Conservation (phyloP, 2,888 invertebrate genomes). For the Aplocera efformata region DNA sequence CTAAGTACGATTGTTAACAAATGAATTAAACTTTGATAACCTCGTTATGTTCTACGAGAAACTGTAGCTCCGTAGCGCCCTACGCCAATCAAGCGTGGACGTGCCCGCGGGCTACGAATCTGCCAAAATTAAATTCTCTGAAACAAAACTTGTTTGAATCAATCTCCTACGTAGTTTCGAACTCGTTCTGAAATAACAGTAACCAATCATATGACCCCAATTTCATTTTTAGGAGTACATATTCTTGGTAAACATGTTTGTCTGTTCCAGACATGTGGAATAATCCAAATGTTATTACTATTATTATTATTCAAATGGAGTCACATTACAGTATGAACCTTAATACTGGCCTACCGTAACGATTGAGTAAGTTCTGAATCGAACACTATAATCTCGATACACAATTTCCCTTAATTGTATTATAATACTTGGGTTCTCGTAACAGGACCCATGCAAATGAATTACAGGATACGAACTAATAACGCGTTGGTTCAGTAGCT, state of each 20-base stretch:
- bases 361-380: constrained; percentile 4
- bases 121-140: constrained; percentile 54
- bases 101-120: constrained; percentile 25
- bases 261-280: constrained; percentile 24
- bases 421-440: constrained; percentile 21
- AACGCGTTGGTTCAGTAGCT: constrained; percentile 15
- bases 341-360: no score
- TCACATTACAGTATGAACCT: neutral
- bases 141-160: constrained; percentile 43
- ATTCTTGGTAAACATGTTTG: constrained; percentile 61
- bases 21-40: no score
- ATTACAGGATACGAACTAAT: constrained; percentile 43
- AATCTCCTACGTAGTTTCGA: constrained; percentile 8
- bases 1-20: no score
- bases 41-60: neutral
- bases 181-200: constrained; percentile 47
- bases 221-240: constrained; percentile 22
- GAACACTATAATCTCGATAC: constrained; percentile 9
- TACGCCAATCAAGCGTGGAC: constrained; percentile 34
- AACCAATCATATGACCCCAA: constrained; percentile 45
- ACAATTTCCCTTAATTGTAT: constrained; percentile 2
- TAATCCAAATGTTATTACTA: neutral
- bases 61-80: constrained; percentile 30
- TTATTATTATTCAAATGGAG: neutral
- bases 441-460: constrained; percentile 33